Evolutionary conservation across 2,113 vertebrate species (phyloP).

Genomic region (Antechinus stuartii): DNA sequence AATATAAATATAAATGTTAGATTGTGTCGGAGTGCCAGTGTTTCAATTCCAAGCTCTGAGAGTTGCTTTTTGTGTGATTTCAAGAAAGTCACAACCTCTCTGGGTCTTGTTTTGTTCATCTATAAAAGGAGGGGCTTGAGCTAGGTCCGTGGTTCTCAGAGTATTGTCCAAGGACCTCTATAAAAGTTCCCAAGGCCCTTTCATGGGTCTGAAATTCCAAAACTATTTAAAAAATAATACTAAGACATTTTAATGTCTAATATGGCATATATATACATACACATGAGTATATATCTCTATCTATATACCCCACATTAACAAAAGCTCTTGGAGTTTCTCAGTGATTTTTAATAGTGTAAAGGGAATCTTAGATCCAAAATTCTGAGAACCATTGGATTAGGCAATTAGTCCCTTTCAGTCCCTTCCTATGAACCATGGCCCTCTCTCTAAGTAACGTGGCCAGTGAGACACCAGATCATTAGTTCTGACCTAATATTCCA

Average conservation of each 20-base stretch:
- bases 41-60: background rate
- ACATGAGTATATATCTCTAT: background rate
- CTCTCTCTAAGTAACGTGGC: background rate
- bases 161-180: background rate
- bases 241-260: background rate
- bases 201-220: background rate
- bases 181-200: background rate
- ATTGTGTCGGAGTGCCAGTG: background rate
- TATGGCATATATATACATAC: background rate
- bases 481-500: slow-evolving; percentile 51
- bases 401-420: background rate
- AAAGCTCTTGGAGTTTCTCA: background rate
- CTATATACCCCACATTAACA: background rate
- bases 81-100: background rate
- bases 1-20: background rate
- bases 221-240: background rate
- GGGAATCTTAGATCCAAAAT: background rate
- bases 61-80: background rate
- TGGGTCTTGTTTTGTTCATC: background rate
- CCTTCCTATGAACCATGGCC: background rate
- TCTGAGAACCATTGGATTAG: background rate
- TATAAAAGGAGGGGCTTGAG: background rate
- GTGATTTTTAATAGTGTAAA: background rate
- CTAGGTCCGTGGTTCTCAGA: background rate
- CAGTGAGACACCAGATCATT: slow-evolving; percentile 59